Conservation (phyloP, 2,888 invertebrate species). For the Phragmatobia fuliginosa region DNA sequence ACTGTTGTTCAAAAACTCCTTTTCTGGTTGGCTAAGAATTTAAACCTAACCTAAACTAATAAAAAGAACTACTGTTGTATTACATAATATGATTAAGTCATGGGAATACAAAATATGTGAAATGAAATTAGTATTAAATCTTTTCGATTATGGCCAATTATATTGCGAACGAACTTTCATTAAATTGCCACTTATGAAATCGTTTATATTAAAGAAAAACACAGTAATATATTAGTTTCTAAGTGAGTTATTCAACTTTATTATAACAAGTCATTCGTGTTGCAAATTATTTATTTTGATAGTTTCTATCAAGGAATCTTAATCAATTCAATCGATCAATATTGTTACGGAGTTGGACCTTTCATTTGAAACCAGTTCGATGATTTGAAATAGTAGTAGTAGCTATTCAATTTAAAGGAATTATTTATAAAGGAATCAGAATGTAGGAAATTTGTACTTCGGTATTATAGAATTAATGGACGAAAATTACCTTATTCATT, state of each 20-base stretch:
- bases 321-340: constrained; percentile 1
- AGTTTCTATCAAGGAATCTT: neutral
- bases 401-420: neutral
- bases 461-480: neutral
- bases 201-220: neutral
- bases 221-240: neutral
- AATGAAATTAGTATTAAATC: neutral
- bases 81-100: neutral
- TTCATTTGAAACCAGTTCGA: neutral
- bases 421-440: no score
- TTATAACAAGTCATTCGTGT: neutral
- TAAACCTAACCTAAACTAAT: neutral
- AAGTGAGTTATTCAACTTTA: neutral
- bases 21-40: neutral
- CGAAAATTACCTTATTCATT: neutral
- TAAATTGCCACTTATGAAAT: neutral
- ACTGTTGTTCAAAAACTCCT: no score
- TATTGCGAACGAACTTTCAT: neutral
- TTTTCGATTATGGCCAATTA: neutral
- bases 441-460: no score
- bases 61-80: neutral
- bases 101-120: neutral
- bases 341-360: neutral
- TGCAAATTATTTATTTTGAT: neutral
- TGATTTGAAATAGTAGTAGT: neutral